Base-by-base conservation (phyloP, 2,797 vertebrate genomes). In the Clamator glandarius region DNA sequence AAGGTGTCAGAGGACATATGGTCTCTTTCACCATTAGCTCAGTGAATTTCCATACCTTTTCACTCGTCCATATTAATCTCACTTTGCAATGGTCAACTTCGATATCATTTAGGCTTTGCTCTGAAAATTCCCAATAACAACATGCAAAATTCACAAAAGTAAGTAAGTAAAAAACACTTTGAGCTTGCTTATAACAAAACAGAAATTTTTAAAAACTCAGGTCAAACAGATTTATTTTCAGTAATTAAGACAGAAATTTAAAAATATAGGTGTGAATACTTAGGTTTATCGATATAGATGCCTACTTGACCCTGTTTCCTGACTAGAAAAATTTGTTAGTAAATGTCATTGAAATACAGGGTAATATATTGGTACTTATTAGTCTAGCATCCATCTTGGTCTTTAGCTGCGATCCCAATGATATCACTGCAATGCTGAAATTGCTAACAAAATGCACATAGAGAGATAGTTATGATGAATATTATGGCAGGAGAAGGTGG, bases 1-100 rank as follows among this genome's bases (percentile, higher is more conserved):
- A 87, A 91, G 92, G 88, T 91, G 90, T 86, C 90, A 87, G 85
- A 91, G 84, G 74, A 84, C 85, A 86, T 92, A 90, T 83, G 82
- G 83, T 89, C 95, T 95, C 91, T 93, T 94, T 96, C 91, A 94
- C 85, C 80, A 89, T 93, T 96, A 93, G 48, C 83, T 78, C 73
- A 1, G 67, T 80, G 94, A 72, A 89, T 96, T 96, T 97, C 90
- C 95, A 93, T 92, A 93, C 64, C 85, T 96, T 90, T 92, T 91
- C 86, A 86, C 64, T 54, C 78, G 68, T 87, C 90, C 1, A 0
- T 84, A 87, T 90, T 94, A 90, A 90, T 86, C 80, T 93, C 81
- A 64, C 68, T 94, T 89, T 55, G 75, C 25, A 86, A 44, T 0
- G 70, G 59, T 90, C 87, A 55, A 57, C 25, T 87, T 92, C 79